A percentile compares a stretch with the other conserved stretches of the same genome.
phyloP scores from a whole-genome alignment of 2,113 vertebrate genomes.

The Orcinus orca region DNA sequence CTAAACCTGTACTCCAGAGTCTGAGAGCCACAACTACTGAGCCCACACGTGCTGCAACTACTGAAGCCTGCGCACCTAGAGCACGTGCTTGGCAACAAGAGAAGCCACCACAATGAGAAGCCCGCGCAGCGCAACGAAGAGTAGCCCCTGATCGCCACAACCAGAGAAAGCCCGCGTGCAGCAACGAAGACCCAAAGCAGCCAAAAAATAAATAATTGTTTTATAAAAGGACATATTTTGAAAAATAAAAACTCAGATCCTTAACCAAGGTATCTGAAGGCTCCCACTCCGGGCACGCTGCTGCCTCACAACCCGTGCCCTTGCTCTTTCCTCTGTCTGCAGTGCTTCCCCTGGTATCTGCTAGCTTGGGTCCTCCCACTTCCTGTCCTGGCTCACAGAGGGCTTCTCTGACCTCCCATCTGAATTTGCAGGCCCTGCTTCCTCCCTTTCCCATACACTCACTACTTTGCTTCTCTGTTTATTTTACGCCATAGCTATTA shows the following conservation, averaged over 20 bases:
- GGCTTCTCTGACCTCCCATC: background rate
- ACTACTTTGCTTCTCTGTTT: background rate
- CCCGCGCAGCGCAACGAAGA: accelerated
- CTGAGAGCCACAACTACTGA: too few relatives aligned
- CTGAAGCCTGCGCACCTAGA: too few relatives aligned
- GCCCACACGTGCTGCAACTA: too few relatives aligned
- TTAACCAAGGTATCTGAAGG: background rate
- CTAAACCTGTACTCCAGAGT: too few relatives aligned
- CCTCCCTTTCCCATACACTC: background rate
- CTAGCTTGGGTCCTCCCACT: background rate
- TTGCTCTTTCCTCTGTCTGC: background rate
- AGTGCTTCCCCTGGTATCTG: background rate
- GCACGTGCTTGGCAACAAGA: accelerated
- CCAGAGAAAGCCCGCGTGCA: too few relatives aligned
- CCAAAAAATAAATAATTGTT: too few relatives aligned
- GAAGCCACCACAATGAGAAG: too few relatives aligned
- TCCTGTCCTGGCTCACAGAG: too few relatives aligned
- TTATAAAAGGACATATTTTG: too few relatives aligned
- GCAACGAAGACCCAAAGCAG: too few relatives aligned
- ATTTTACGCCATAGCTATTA: background rate
- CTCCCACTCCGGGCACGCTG: background rate
- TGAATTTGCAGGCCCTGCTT: background rate
- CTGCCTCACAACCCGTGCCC: background rate
- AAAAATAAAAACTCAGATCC: background rate
- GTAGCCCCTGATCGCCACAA: too few relatives aligned